phyloP scores from a whole-genome alignment of 2,797 vertebrate genomes.

The Spinibarbus caldwelli region DNA sequence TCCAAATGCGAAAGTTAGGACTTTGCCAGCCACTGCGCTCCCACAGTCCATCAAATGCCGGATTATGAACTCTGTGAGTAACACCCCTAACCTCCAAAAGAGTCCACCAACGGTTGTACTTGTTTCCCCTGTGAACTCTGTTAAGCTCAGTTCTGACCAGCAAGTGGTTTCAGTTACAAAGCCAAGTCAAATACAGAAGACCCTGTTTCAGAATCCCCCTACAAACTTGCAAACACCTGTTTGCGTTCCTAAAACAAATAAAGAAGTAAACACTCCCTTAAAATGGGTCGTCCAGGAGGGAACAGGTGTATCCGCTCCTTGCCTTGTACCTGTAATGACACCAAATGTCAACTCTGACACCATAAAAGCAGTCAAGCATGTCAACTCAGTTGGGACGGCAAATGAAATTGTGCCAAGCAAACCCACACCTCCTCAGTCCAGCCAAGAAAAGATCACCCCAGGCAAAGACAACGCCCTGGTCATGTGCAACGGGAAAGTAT shows the following conservation, averaged over 20 bases:
- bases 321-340: constrained; percentile 46
- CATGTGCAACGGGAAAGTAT: constrained; percentile 74
- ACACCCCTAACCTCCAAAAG: constrained; percentile 31
- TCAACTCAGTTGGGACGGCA: constrained; percentile 40
- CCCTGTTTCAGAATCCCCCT: not conserved
- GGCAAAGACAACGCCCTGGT: constrained; percentile 67
- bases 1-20: constrained; percentile 64
- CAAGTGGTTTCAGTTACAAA: constrained; percentile 4
- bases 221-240: constrained; percentile 23
- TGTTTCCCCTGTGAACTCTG: constrained; percentile 66
- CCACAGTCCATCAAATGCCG: constrained; percentile 63
- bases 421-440: not conserved
- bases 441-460: constrained; percentile 31
- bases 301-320: constrained; percentile 32
- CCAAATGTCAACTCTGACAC: constrained; percentile 55
- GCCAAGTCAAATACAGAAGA: constrained; percentile 25
- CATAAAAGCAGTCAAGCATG: constrained; percentile 55
- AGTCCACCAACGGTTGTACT: constrained; percentile 59
- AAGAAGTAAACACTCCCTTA: constrained; percentile 66
- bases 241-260: constrained; percentile 58
- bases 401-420: not conserved
- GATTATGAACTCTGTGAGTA: constrained; percentile 57
- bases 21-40: constrained; percentile 64
- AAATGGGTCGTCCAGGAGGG: constrained; percentile 76
- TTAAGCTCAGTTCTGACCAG: constrained; percentile 43